Conservation (phyloP, 35 echinoderm and acorn worm genomes). For the Holothuria glaberrima region DNA sequence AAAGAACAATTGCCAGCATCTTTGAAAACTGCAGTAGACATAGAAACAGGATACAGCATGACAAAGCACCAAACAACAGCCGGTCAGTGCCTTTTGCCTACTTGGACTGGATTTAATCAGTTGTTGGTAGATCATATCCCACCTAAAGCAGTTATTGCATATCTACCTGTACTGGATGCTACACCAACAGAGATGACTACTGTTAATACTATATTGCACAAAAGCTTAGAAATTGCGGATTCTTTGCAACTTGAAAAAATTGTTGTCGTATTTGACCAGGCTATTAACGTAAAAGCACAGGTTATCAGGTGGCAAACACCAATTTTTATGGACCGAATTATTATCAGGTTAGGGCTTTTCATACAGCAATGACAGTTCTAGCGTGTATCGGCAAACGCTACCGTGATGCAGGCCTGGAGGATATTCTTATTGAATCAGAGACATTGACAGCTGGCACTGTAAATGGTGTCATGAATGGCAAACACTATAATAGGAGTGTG, state of each 20-base stretch:
- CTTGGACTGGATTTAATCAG: conserved; percentile 71
- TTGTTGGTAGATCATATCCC: neutral
- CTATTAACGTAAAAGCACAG: conserved; percentile 77
- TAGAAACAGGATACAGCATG: conserved; percentile 39
- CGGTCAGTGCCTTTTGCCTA: conserved; percentile 52
- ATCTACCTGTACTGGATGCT: conserved; percentile 42
- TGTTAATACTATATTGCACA: conserved; percentile 69
- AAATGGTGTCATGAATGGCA: conserved; percentile 60
- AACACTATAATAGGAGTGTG: conserved; percentile 35
- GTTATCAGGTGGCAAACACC: conserved; percentile 80
- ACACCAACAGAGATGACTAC: neutral
- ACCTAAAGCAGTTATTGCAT: conserved; percentile 6
- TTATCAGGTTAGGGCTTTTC: conserved; percentile 85
- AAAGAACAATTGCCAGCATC: neutral
- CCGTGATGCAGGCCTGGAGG: conserved; percentile 62
- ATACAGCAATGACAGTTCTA: conserved; percentile 80
- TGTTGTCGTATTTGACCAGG: conserved; percentile 72
- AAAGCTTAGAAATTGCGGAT: conserved; percentile 60
- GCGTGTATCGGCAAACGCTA: conserved; percentile 66
- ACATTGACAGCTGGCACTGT: conserved; percentile 42
- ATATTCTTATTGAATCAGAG: conserved; percentile 56
- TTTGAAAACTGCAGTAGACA: neutral
- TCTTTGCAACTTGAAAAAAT: conserved; percentile 50
- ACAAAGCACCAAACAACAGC: conserved; percentile 20
- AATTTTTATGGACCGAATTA: conserved; percentile 63